A percentile compares a stretch with the other conserved stretches of the same genome.
These are phyloP conservation scores for Dipodomys ordii DNA, from an alignment of 2,113 vertebrate genomes.

Conservation along the genomic window DNA sequence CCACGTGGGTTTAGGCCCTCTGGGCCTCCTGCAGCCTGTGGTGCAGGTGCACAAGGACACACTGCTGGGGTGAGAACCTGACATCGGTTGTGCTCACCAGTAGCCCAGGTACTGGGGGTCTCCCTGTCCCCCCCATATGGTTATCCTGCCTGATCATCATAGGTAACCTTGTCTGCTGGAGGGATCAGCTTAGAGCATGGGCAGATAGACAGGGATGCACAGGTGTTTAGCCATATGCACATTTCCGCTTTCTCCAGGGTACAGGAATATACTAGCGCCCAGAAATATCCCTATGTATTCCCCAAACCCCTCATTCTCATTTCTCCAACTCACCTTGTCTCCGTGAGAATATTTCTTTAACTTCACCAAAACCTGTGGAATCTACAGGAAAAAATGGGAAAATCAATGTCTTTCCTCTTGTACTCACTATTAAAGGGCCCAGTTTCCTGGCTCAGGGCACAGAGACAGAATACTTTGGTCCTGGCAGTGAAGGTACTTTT, in stretches of 20 bases:
- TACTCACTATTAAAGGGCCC: neutral
- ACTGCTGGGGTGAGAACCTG: neutral
- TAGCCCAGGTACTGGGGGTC: accelerated
- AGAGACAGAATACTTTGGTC: neutral
- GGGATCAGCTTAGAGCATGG: neutral
- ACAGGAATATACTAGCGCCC: neutral
- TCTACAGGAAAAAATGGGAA: slow-evolving; percentile 85
- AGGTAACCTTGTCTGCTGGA: neutral
- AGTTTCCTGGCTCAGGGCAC: neutral
- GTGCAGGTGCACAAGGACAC: neutral
- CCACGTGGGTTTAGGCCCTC: neutral
- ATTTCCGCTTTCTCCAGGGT: neutral
- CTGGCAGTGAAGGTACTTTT: neutral
- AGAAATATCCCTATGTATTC: accelerated
- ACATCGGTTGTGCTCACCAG: neutral
- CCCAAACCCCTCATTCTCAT: neutral
- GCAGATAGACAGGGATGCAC: accelerated
- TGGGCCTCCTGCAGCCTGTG: neutral
- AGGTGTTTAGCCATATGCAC: neutral
- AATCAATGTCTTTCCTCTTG: neutral
- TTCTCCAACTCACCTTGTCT: slow-evolving; percentile 90
- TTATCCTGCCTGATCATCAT: neutral
- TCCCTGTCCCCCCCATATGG: neutral
- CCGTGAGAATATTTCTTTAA: slow-evolving; percentile 96
- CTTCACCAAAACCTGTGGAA: slow-evolving; percentile 96